phyloP scores from a whole-genome alignment of 2,113 vertebrate species.

The Sminthopsis crassicaudata region DNA sequence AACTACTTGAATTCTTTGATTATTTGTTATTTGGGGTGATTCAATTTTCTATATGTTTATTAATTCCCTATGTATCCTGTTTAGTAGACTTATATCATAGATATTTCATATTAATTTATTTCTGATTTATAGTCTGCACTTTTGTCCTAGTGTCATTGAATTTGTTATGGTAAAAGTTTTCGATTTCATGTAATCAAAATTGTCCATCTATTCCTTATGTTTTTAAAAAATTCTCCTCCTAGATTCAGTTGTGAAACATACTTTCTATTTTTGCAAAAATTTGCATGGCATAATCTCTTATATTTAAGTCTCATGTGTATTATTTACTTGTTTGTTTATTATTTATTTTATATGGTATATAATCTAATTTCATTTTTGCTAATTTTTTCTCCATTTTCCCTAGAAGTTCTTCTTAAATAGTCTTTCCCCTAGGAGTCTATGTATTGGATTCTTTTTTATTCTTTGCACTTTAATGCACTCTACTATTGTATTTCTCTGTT shows the following conservation, averaged over 20 bases:
- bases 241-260: not conserved
- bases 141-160: not conserved
- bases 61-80: not conserved
- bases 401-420: not conserved
- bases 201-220: not conserved
- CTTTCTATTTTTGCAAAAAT: not conserved
- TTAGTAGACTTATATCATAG: not conserved
- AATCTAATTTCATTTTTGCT: not conserved
- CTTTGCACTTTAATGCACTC: not conserved
- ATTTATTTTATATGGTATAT: not conserved
- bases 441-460: not conserved
- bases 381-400: not conserved
- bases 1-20: not conserved
- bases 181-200: not conserved
- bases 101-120: not conserved
- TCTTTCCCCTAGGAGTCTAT: not conserved
- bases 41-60: not conserved
- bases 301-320: not conserved
- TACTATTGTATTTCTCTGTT: not conserved
- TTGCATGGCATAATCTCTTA: not conserved
- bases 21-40: not conserved
- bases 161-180: not conserved
- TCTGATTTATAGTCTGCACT: not conserved
- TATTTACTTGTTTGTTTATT: not conserved
- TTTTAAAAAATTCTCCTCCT: not conserved